Conservation (phyloP, 2,797 vertebrate species). For the Anolis apletophallus region DNA sequence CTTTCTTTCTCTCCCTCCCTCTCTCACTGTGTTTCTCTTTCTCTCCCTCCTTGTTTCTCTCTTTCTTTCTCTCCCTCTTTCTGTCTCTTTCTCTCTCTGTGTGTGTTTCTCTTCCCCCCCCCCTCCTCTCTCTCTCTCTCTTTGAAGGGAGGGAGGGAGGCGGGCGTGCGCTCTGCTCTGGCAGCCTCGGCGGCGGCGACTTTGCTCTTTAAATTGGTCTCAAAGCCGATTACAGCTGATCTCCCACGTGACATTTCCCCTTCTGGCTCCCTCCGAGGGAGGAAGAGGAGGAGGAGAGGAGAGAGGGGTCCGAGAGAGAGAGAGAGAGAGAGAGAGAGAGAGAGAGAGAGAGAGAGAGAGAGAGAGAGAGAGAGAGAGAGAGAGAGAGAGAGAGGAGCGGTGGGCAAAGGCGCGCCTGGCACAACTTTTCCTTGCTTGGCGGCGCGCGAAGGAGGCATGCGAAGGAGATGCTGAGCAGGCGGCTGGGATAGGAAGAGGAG, state of each 20-base stretch:
- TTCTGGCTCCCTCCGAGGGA: constrained; percentile 70
- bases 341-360: background rate
- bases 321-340: background rate
- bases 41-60: background rate
- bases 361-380: background rate
- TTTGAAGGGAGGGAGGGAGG: background rate
- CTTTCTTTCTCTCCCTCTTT: background rate
- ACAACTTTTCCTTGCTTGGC: constrained; percentile 51
- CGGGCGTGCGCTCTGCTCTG: background rate
- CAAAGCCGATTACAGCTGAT: constrained; percentile 88
- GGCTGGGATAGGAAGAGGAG: background rate
- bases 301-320: background rate
- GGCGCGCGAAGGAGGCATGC: background rate
- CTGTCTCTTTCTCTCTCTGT: background rate
- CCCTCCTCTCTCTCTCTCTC: background rate
- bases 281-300: background rate
- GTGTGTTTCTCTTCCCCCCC: no score
- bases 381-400: background rate
- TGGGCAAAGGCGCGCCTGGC: background rate
- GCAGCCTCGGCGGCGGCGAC: constrained; percentile 61
- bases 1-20: no score
- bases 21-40: no score
- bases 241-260: constrained; percentile 79
- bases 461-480: no score
- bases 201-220: constrained; percentile 87